Evolutionary conservation across 2,113 vertebrate genomes (phyloP).

Genomic region (Dipodomys ordii): DNA sequence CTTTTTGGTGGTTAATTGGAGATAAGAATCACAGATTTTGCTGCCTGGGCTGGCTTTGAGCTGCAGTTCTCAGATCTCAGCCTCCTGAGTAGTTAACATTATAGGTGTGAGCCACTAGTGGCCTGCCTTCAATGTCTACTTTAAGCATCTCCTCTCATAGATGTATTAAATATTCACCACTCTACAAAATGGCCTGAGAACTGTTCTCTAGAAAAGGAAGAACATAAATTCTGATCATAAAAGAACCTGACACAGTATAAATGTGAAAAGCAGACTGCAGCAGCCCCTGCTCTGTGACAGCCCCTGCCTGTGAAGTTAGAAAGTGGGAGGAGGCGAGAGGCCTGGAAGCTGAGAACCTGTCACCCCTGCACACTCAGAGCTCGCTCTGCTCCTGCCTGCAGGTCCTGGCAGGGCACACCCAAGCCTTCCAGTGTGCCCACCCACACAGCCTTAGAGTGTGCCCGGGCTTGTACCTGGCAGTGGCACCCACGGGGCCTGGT

Average conservation of each 20-base stretch:
- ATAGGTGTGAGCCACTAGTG: no score
- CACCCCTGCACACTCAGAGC: fast-evolving
- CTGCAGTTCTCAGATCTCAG: no score
- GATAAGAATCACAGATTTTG: no score
- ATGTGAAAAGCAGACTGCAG: neutral
- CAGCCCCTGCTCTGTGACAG: neutral
- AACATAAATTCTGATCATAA: fast-evolving
- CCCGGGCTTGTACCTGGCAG: no score
- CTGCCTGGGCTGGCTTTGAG: no score
- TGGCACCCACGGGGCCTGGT: fast-evolving
- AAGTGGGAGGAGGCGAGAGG: neutral
- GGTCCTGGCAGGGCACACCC: neutral
- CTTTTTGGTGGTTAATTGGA: no score
- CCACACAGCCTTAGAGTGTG: no score
- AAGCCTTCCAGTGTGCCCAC: neutral
- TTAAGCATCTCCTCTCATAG: neutral
- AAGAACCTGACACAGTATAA: fast-evolving
- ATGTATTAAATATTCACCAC: neutral
- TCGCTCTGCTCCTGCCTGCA: fast-evolving
- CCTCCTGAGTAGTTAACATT: no score
- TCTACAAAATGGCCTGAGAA: no score
- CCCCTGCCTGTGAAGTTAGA: fast-evolving
- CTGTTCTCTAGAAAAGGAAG: neutral
- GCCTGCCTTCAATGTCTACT: no score
- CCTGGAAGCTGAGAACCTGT: no score